Evolutionary conservation across 2,888 invertebrate species (phyloP), one percentile per base, ranked within the genome.

Genomic region (Rhingia campestris): DNA sequence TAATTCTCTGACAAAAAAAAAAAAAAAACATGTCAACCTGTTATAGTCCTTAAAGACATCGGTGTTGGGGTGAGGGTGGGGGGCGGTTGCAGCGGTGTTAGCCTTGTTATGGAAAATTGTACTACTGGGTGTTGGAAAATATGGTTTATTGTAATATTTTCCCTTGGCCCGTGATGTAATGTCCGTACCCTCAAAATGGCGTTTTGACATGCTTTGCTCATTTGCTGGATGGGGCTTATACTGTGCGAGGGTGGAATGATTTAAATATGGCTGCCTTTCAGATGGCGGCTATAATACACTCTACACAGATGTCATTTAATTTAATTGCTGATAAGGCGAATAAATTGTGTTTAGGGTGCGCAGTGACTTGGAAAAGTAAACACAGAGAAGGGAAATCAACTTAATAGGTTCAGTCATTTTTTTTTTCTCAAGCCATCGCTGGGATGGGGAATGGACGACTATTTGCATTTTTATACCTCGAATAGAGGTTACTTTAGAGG

Each of bases 261-360:
- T 80, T 80, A 70, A 84, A 84, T 84, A 84, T 84, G 84, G 84
- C 80, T 70, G 84, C 64, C 76, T 10, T 49, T 53, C 33, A 22
- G 51, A 43, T 56, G 81, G 70, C 59, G 53, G 76, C 35, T 41
- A n/a, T n/a, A 67, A 35, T 69, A 69, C 56, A 49, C 70, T 64
- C 14, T 39, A 54, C 69, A 73, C 82, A 74, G 80, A 70, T 84
- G 84, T 84, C 84, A 54, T 84, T 84, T 84, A 79, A 75, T 80
- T 84, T 84, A 74, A 84, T 84, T 84, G 74, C 80, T 66, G 84
- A 79, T 84, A 82, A 79, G 73, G 53, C 70, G 47, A 69, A 49
- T n/a, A 53, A 59, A 61, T 66, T 72, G 35, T 32, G 35, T 41
- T 45, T 63, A 33, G 63, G 76, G 76, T 77, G 76, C 43, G 47